Conservation (phyloP, 2,113 vertebrate genomes). For the Acrocephalus kingi region DNA sequence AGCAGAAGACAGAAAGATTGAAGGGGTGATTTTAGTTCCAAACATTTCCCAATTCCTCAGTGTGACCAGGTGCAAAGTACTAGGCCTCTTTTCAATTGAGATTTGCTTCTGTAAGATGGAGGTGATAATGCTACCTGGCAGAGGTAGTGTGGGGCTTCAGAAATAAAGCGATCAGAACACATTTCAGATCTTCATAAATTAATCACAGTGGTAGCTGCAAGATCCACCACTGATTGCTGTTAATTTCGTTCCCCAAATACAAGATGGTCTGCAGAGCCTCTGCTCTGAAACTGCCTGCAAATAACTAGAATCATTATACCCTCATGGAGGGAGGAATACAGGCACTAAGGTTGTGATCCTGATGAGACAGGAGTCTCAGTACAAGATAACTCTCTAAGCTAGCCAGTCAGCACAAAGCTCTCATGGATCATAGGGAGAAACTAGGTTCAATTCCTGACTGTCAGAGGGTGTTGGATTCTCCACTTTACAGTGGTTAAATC, state of each 20-base stretch:
- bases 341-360: not conserved
- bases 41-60: not conserved
- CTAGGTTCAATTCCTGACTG: not conserved
- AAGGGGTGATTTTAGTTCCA: not conserved
- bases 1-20: not conserved
- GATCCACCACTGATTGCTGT: not conserved
- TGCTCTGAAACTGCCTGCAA: not conserved
- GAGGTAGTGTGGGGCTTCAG: not conserved
- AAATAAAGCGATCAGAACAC: not conserved
- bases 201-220: not conserved
- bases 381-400: not conserved
- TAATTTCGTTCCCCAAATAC: not conserved
- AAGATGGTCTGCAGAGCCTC: not conserved
- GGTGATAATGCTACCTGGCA: not conserved
- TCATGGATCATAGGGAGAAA: fast-evolving
- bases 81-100: not conserved
- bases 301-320: not conserved
- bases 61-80: not conserved
- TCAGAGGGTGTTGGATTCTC: not conserved
- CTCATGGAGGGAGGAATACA: not conserved
- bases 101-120: not conserved
- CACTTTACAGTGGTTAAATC: not conserved
- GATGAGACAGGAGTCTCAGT: not conserved
- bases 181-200: not conserved
- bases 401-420: not conserved